phyloP scores from a whole-genome alignment of 2,113 vertebrate genomes.

The Tyto alba region DNA sequence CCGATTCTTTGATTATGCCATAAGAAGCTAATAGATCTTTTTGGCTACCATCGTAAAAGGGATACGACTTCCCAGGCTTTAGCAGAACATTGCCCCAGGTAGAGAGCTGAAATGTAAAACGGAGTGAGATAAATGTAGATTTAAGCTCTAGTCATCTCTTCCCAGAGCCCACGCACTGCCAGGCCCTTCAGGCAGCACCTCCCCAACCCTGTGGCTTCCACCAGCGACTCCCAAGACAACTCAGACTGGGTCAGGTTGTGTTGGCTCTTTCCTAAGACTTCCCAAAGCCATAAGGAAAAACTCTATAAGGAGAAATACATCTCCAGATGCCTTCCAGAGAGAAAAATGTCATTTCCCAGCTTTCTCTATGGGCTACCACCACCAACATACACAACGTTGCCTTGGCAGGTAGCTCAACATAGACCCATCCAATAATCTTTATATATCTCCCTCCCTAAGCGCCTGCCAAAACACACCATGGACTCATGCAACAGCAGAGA shows the following conservation, averaged over 20 bases:
- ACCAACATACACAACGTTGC: not conserved
- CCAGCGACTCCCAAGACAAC: not conserved
- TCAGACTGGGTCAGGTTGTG: not conserved
- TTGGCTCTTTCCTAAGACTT: not conserved
- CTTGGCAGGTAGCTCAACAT: not conserved
- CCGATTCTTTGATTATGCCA: slow-evolving; percentile 37
- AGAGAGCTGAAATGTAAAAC: slow-evolving; percentile 26
- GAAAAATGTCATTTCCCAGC: not conserved
- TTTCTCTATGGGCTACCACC: slow-evolving; percentile 3
- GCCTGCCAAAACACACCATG: slow-evolving; percentile 33
- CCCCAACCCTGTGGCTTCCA: accelerated
- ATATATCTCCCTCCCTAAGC: slow-evolving; percentile 24
- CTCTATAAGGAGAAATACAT: not conserved
- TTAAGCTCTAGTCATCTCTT: not conserved
- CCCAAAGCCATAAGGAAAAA: not conserved
- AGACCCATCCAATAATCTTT: slow-evolving; percentile 39
- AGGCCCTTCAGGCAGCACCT: not conserved
- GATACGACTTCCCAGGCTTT: slow-evolving; percentile 17
- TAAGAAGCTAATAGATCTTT: slow-evolving; percentile 53
- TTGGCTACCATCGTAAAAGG: not conserved
- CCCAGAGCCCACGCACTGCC: not conserved
- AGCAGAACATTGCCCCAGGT: slow-evolving; percentile 18
- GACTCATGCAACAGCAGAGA: not conserved
- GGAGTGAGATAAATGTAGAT: slow-evolving; percentile 22
- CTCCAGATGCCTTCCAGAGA: not conserved